Base-by-base conservation (phyloP, 2,888 invertebrate species). In the Lapara coniferarum region DNA sequence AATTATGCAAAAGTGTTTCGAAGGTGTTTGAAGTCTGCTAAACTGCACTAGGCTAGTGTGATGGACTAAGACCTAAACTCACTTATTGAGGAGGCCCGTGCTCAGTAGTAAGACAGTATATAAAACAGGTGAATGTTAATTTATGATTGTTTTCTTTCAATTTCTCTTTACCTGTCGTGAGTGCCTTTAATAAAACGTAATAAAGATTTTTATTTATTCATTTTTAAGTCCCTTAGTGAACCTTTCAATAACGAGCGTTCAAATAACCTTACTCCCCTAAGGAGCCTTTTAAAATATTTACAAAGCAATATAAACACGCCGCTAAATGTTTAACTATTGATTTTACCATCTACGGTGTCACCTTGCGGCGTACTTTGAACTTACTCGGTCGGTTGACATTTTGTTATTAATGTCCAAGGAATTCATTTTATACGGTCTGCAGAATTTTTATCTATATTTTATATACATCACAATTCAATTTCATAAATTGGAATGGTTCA, bases 321-420 rank as follows among this genome's bases (percentile, higher is more conserved):
- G 16, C 58, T 44, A 10, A 55, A 4, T 46, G 44, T 16, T 44
- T 44, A 10, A 19, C n/a, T 63, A 63, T 63, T 16, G 46, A 63
- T 46, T 46, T 63, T 63, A 12, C 44, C 19, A 49, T 12, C 12
- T 19, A 13, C 46, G 46, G 46, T 63, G 63, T 63, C 63, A 63
- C 63, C 63, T 63, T 46, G 58, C 16, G 10, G 16, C 46, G 63
- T 63, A 63, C 63, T 63, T 63, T 63, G 63, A 63, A 63, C 63
- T 46, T 49, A 2, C 2, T 44, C 19, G 16, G 12, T 63, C 56
- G 56, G 2, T 5, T 46, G 46, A 46, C 46, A 63, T 46, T 56
- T 16, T 46, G 13, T 12, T 44, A 63, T 63, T 46, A 63, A 63
- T 57, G 57, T 57, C 57, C 1, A 14, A 30, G 56, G 57, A 57